Conservation (phyloP, 2,888 invertebrate species). For the Perizoma affinitatum region DNA sequence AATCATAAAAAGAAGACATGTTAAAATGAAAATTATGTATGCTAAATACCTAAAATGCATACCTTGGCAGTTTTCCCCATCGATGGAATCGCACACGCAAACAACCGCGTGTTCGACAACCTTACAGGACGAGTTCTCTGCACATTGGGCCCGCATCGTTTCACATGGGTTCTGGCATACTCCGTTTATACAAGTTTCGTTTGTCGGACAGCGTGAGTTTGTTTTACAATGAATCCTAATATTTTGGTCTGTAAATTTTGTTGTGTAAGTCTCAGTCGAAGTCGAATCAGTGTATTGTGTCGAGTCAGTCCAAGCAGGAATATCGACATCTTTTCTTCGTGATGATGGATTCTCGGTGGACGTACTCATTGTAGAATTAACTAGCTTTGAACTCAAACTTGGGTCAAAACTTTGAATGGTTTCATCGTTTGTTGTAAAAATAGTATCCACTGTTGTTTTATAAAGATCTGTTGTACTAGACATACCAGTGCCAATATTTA, state of each 20-base stretch:
- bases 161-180: constrained; percentile 87
- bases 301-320: constrained; percentile 76
- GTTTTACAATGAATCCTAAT: constrained; percentile 80
- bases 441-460: not conserved
- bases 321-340: constrained; percentile 73
- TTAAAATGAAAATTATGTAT: constrained; percentile 40
- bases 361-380: constrained; percentile 55
- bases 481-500: constrained; percentile 2
- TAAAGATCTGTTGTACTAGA: constrained; percentile 2
- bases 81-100: constrained; percentile 86
- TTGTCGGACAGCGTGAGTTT: constrained; percentile 86
- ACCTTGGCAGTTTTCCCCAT: constrained; percentile 86
- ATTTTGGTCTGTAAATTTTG: constrained; percentile 50
- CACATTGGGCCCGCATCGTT: constrained; percentile 78
- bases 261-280: constrained; percentile 60
- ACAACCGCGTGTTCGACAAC: constrained; percentile 85
- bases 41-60: constrained; percentile 67
- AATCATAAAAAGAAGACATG: no score
- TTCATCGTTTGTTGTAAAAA: constrained; percentile 1
- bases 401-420: constrained; percentile 1
- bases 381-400: constrained; percentile 27
- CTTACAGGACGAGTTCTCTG: constrained; percentile 85
- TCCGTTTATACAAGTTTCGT: constrained; percentile 86
- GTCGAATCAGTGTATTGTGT: constrained; percentile 68
- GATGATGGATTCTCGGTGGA: constrained; percentile 72